Evolutionary conservation across 1,140 invertebrate species (phyloP).

Genomic region (Ips nitidus): DNA sequence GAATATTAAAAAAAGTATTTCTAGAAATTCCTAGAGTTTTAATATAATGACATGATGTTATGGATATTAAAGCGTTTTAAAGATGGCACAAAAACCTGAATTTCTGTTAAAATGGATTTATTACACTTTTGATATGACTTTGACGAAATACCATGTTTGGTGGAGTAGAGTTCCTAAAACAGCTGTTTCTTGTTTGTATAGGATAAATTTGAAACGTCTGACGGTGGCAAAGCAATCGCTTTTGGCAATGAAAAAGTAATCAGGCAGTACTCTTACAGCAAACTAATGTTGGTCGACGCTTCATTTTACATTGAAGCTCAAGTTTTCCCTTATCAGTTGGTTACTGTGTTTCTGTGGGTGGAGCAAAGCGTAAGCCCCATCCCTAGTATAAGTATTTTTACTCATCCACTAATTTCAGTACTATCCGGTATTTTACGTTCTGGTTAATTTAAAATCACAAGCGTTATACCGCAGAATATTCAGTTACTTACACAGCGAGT

Average conservation of each 20-base stretch:
- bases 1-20: not conserved
- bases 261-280: conserved; percentile 38
- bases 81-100: too few relatives aligned
- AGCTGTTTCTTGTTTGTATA: conserved; percentile 1
- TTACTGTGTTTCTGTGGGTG: conserved; percentile 46
- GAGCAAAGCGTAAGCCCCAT: conserved; percentile 41
- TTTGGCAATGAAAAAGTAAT: conserved; percentile 45
- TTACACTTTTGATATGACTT: too few relatives aligned
- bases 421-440: conserved; percentile 46
- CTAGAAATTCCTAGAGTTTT: too few relatives aligned
- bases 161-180: too few relatives aligned
- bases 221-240: conserved; percentile 43
- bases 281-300: conserved; percentile 47
- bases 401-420: conserved; percentile 25
- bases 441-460: conserved; percentile 44
- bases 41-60: too few relatives aligned
- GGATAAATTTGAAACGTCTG: conserved; percentile 41
- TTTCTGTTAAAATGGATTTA: too few relatives aligned
- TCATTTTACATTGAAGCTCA: conserved; percentile 44
- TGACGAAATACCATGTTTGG: too few relatives aligned
- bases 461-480: conserved; percentile 46
- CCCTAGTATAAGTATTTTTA: conserved; percentile 11
- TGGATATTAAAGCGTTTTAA: too few relatives aligned
- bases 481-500: conserved; percentile 37
- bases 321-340: conserved; percentile 44